phyloP scores from a whole-genome alignment of 2,888 invertebrate genomes.

The Metacarcinus magister region DNA sequence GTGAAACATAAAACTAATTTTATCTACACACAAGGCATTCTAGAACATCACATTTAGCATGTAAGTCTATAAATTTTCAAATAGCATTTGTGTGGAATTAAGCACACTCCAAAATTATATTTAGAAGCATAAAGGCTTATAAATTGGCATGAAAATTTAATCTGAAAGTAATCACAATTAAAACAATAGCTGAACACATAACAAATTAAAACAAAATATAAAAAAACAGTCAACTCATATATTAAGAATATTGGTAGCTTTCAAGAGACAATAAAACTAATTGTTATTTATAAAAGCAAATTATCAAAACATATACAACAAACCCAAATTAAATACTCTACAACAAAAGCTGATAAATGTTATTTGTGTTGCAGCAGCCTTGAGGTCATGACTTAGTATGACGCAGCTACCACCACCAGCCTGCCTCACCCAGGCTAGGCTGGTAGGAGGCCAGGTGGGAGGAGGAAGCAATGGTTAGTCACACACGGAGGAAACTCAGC shows the following conservation, averaged over 20 bases:
- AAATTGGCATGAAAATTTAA: background rate
- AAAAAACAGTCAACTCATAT: background rate
- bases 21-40: background rate
- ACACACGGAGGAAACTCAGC: background rate
- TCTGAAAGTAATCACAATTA: background rate
- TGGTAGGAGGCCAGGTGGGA: background rate
- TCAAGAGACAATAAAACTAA: background rate
- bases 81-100: background rate
- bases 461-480: background rate
- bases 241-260: background rate
- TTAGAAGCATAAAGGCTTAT: background rate
- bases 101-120: background rate
- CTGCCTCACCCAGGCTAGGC: background rate
- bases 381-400: background rate
- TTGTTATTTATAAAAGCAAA: background rate
- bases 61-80: background rate
- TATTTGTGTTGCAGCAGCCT: background rate
- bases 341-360: constrained; percentile 3
- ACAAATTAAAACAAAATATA: background rate
- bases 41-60: background rate
- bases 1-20: background rate
- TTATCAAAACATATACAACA: background rate
- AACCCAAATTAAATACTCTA: background rate
- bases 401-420: background rate
- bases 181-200: background rate